These are phyloP conservation scores for Microtus montanus DNA, from an alignment of 2,113 vertebrate species.

Conservation along the genomic window DNA sequence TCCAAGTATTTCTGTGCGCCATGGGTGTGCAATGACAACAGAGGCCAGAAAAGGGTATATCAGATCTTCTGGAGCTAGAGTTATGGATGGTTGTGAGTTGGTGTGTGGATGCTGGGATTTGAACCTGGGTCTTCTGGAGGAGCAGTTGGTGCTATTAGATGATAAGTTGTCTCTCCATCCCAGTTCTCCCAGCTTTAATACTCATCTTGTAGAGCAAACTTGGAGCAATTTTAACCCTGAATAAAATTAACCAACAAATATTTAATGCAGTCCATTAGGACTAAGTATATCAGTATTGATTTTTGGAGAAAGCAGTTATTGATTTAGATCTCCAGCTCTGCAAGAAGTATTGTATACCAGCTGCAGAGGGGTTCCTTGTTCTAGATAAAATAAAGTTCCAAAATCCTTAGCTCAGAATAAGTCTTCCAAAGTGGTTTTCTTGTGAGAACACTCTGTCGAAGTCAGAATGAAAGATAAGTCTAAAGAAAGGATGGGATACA, in stretches of 20 bases:
- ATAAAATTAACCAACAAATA: conserved; percentile 66
- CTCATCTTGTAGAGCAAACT: neutral
- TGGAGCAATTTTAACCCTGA: conserved; percentile 61
- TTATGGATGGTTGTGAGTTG: neutral
- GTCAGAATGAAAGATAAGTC: neutral
- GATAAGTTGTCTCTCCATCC: neutral
- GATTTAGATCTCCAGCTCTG: conserved; percentile 57
- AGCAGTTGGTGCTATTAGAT: neutral
- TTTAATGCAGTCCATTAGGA: conserved; percentile 67
- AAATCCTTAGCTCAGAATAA: neutral
- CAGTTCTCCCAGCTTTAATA: neutral
- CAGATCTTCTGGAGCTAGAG: neutral
- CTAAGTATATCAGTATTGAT: conserved; percentile 68
- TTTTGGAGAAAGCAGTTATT: conserved; percentile 63
- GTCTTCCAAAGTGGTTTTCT: neutral
- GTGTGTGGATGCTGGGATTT: neutral
- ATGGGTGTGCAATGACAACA: neutral
- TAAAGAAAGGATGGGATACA: neutral
- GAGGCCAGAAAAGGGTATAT: neutral
- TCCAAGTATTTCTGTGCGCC: neutral
- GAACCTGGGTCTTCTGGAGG: neutral
- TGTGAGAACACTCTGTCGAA: conserved; percentile 6
- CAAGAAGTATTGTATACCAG: neutral
- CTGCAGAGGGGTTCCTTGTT: neutral
- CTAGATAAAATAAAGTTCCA: conserved; percentile 4